Evolutionary conservation across 2,888 invertebrate genomes (phyloP), one percentile per base, ranked within the genome.

Genomic region (Eurytoma adleriae): DNA sequence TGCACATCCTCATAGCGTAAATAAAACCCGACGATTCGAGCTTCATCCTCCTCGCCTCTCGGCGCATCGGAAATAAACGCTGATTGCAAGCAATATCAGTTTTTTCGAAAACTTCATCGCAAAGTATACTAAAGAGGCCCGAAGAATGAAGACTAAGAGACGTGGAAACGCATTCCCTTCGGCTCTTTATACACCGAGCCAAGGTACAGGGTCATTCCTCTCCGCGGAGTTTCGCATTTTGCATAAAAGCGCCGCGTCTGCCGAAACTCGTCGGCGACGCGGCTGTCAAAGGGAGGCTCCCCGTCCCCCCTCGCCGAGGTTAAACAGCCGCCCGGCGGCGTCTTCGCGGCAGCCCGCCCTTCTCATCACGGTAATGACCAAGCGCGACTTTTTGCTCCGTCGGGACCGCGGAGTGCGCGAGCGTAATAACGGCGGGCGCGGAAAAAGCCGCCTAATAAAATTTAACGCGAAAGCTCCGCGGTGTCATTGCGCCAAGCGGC

Each of bases 371-470:
- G 30, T 74, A 74, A 74, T 67, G 74, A 74, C 67, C 57, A 50
- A 24, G 48, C 64, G 16, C 56, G 62, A 30, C 57, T 61, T 54
- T 72, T 54, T 16, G 54, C n/a, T 18, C 18, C 18, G 20, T 18
- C 50, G 52, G 61, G n/a, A 14, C 40, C 20, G 13, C 18, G 13
- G 48, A 16, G 3, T 18, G 20, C n/a, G 14, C 40, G 50, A 30
- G 52, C 30, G 71, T 77, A 71, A 77, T 61, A 52, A 48, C n/a
- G 30, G 10, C 20, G 27, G 13, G 14, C 48, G 62, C 62, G 66
- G 40, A 79, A 79, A 79, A 79, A 69, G 69, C 69, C 57, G 74
- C 70, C 74, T 68, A 79, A 79, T 79, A 75, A 79, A 75, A 75
- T 75, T 74, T 79, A 75, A 79, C 78, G 56, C 68, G 48, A 50